phyloP scores from a whole-genome alignment of 2,797 vertebrate genomes.

The Dallia pectoralis region DNA sequence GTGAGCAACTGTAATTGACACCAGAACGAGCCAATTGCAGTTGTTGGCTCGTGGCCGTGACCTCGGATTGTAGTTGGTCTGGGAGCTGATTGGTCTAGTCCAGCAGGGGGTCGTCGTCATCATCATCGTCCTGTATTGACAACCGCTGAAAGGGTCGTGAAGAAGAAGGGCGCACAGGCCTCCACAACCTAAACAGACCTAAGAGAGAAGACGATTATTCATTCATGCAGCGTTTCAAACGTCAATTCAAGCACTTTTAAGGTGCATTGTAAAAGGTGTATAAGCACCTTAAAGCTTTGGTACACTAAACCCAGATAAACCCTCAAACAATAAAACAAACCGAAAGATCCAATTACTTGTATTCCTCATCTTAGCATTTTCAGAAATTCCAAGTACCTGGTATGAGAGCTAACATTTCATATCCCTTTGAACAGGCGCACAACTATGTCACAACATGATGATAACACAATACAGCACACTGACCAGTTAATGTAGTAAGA shows the following conservation, averaged over 20 bases:
- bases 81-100: constrained; percentile 54
- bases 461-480: constrained; percentile 34
- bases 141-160: constrained; percentile 77
- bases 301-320: too few relatives aligned
- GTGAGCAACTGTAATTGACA: too few relatives aligned
- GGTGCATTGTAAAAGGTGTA: too few relatives aligned
- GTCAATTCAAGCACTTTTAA: not conserved
- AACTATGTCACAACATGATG: not conserved
- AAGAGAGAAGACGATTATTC: not conserved
- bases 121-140: constrained; percentile 78
- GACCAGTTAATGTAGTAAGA: constrained; percentile 72
- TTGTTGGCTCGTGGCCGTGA: not conserved
- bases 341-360: too few relatives aligned
- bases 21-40: not conserved
- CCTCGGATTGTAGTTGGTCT: not conserved
- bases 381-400: too few relatives aligned
- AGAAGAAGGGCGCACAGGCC: constrained; percentile 41
- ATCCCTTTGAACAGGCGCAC: not conserved
- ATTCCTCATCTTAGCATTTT: too few relatives aligned
- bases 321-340: too few relatives aligned
- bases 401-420: not conserved
- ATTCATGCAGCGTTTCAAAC: not conserved
- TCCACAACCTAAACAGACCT: constrained; percentile 72
- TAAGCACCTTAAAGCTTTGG: too few relatives aligned
- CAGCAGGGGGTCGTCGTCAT: constrained; percentile 78